Percentiles rank a stretch among this genome's conserved stretches.
Conservation (phyloP, 2,888 invertebrate species). For the Latheticus oryzae region DNA sequence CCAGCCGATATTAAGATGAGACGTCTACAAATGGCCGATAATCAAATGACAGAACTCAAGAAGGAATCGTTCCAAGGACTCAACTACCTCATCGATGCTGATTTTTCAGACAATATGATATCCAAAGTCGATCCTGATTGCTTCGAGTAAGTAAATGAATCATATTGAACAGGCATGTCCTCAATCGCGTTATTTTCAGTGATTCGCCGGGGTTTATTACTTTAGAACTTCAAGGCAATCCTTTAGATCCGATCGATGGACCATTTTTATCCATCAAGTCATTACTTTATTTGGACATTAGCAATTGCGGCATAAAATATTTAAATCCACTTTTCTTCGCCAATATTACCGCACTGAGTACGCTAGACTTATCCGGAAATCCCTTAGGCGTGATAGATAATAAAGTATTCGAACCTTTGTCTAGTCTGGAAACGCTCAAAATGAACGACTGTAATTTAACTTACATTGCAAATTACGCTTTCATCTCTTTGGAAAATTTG, state of each 20-base stretch:
- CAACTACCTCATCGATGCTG: slow-evolving; percentile 76
- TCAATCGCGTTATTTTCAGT: slow-evolving; percentile 63
- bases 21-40: slow-evolving; percentile 77
- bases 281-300: slow-evolving; percentile 76
- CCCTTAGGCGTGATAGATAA: slow-evolving; percentile 71
- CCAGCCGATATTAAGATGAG: slow-evolving; percentile 77
- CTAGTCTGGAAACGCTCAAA: slow-evolving; percentile 74
- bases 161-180: slow-evolving; percentile 10
- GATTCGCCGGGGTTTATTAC: slow-evolving; percentile 77
- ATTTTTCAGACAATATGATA: slow-evolving; percentile 76
- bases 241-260: slow-evolving; percentile 72
- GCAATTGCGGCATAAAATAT: slow-evolving; percentile 71
- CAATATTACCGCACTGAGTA: slow-evolving; percentile 74
- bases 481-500: slow-evolving; percentile 71
- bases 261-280: slow-evolving; percentile 75
- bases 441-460: slow-evolving; percentile 75
- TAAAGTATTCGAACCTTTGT: slow-evolving; percentile 73
- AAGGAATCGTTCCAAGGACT: slow-evolving; percentile 74
- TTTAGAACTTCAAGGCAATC: slow-evolving; percentile 78
- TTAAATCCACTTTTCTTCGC: slow-evolving; percentile 75
- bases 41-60: slow-evolving; percentile 71
- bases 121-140: slow-evolving; percentile 74
- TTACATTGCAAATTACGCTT: slow-evolving; percentile 69
- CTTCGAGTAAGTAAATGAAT: slow-evolving; percentile 69
- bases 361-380: slow-evolving; percentile 78